A percentile compares a stretch with the other conserved stretches of the same genome.
These are phyloP conservation scores for Lytechinus pictus DNA, from an alignment of 35 echinoderm and acorn worm genomes.

Conservation along the genomic window DNA sequence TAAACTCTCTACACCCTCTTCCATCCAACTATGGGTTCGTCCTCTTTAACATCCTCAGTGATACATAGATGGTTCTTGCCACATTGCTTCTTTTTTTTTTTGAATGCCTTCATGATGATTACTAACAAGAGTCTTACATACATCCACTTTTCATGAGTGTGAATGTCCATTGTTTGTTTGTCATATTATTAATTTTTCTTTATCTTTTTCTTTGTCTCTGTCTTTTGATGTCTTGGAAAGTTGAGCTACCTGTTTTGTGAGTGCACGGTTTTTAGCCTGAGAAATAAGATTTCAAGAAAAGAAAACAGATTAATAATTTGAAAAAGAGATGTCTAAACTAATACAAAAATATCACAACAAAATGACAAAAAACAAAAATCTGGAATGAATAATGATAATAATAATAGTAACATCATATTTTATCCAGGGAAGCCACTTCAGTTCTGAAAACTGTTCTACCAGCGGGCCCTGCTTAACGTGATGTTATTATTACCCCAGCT, in stretches of 20 bases:
- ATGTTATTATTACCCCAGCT: too few species aligned
- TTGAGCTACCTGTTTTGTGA: constrained; percentile 52
- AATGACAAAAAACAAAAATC: too few species aligned
- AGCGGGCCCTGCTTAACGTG: too few species aligned
- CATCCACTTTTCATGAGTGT: not conserved
- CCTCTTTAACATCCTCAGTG: too few species aligned
- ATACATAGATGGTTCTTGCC: not conserved
- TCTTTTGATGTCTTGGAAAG: constrained; percentile 40
- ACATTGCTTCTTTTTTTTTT: not conserved
- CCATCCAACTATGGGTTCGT: not conserved
- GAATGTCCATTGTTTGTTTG: not conserved
- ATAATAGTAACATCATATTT: too few species aligned
- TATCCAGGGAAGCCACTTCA: too few species aligned
- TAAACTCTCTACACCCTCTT: not conserved
- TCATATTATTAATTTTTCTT: constrained; percentile 42
- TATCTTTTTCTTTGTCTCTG: constrained; percentile 34
- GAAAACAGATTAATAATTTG: not conserved
- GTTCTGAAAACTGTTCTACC: too few species aligned
- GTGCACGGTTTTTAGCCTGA: constrained; percentile 43
- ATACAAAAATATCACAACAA: too few species aligned
- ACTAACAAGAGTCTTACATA: not conserved
- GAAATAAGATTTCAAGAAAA: not conserved
- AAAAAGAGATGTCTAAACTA: not conserved
- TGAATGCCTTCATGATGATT: not conserved
- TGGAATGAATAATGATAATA: too few species aligned